phyloP scores from a whole-genome alignment of 1,140 invertebrate genomes.

The Bombus polaris region DNA sequence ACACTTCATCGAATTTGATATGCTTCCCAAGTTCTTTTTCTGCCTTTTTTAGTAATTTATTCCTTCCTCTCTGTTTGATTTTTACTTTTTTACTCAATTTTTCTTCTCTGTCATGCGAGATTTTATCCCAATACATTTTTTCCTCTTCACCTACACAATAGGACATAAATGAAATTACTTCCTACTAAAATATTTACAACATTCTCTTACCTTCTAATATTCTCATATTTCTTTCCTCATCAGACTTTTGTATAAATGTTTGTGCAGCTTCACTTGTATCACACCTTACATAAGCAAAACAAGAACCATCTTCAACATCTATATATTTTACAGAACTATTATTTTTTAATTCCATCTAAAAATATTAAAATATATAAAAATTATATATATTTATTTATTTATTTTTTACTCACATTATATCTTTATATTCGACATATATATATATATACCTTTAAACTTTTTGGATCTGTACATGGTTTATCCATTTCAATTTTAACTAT shows the following conservation, averaged over 20 bases:
- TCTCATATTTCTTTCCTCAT: conserved; percentile 72
- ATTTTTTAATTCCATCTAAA: conserved; percentile 80
- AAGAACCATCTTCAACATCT: conserved; percentile 85
- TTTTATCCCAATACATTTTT: conserved; percentile 86
- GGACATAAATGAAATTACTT: background rate
- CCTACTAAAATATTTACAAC: conserved; percentile 29
- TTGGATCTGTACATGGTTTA: conserved; percentile 85
- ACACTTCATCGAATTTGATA: conserved; percentile 85
- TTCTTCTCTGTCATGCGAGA: conserved; percentile 83
- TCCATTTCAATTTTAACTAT: conserved; percentile 86
- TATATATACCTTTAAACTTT: conserved; percentile 85
- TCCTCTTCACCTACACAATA: conserved; percentile 83
- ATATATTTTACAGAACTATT: conserved; percentile 86
- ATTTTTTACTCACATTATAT: background rate
- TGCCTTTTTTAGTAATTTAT: conserved; percentile 86
- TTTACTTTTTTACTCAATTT: conserved; percentile 84
- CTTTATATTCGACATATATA: background rate
- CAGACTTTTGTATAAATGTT: conserved; percentile 76
- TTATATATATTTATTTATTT: background rate
- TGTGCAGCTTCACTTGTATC: conserved; percentile 84
- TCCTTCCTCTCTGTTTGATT: conserved; percentile 84
- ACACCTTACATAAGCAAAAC: conserved; percentile 84
- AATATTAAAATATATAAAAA: conserved; percentile 83
- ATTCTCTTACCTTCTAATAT: conserved; percentile 78
- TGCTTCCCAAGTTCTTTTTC: conserved; percentile 85